phyloP scores from a whole-genome alignment of 1,140 invertebrate species.

The Tetragnatha versicolor region DNA sequence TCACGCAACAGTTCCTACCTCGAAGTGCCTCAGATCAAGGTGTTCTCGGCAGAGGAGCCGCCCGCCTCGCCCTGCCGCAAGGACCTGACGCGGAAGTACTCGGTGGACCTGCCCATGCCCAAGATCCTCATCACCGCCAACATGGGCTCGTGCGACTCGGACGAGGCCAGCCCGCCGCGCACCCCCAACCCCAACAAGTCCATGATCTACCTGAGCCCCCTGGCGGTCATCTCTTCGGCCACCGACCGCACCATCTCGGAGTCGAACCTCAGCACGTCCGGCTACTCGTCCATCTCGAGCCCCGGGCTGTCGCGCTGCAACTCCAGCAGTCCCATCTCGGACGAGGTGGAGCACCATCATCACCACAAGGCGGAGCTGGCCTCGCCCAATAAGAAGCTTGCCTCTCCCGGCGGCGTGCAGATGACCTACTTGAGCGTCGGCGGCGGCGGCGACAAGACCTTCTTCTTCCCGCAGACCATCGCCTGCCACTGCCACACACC shows the following conservation, averaged over 20 bases:
- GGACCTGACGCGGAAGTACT: conserved; percentile 59
- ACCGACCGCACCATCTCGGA: conserved; percentile 76
- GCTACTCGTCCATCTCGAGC: conserved; percentile 83
- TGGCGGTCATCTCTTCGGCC: conserved; percentile 73
- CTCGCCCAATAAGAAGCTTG: conserved; percentile 45
- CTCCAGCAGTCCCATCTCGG: conserved; percentile 74
- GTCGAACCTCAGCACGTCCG: conserved; percentile 80
- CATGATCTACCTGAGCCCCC: conserved; percentile 73
- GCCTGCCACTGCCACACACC: conserved; percentile 39
- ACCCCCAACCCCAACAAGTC: conserved; percentile 52
- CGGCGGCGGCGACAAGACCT: conserved; percentile 25
- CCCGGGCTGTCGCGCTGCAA: conserved; percentile 78
- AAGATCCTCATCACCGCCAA: conserved; percentile 78
- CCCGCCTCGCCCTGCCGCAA: conserved; percentile 16
- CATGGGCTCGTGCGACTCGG: conserved; percentile 76
- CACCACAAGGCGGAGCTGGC: conserved; percentile 12
- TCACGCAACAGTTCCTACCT: conserved; percentile 51
- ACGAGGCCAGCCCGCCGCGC: conserved; percentile 68
- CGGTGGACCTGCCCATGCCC: conserved; percentile 74
- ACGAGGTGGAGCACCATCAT: conserved; percentile 45
- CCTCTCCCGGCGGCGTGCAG: conserved; percentile 18
- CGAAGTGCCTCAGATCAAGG: conserved; percentile 52
- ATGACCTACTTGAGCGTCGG: conserved; percentile 40
- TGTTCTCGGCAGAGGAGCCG: conserved; percentile 37
- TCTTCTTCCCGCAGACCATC: conserved; percentile 44